Evolutionary conservation across 2,113 vertebrate genomes (phyloP).

Genomic region (human (Homo sapiens)): DNA sequence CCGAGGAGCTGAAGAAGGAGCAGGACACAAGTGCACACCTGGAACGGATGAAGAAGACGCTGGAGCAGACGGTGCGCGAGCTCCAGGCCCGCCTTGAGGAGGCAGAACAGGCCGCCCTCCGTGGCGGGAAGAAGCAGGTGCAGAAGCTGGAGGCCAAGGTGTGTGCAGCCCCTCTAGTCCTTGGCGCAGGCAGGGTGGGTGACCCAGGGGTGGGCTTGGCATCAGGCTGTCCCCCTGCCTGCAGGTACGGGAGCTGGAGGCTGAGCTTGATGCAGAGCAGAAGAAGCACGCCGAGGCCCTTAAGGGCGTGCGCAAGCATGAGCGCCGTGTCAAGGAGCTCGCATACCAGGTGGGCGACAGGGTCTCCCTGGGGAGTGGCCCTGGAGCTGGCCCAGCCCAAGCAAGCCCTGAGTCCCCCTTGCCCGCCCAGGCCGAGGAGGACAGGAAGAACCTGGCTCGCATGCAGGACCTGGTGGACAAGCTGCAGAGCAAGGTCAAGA

Average conservation of each 20-base stretch:
- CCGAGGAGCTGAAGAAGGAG: slow-evolving; percentile 97
- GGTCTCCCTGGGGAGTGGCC: fast-evolving
- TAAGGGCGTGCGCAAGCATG: slow-evolving; percentile 93
- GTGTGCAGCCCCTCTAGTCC: background rate
- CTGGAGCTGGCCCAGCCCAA: background rate
- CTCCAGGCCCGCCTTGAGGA: slow-evolving; percentile 94
- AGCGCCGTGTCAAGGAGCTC: slow-evolving; percentile 93
- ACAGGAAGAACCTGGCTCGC: slow-evolving; percentile 92
- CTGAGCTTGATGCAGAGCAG: slow-evolving; percentile 91
- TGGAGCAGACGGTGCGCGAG: slow-evolving; percentile 96
- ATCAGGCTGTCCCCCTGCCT: background rate
- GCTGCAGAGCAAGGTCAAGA: slow-evolving; percentile 96
- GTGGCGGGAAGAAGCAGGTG: slow-evolving; percentile 96
- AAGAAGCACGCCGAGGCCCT: slow-evolving; percentile 92
- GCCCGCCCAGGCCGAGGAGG: slow-evolving; percentile 90
- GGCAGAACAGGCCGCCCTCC: slow-evolving; percentile 95
- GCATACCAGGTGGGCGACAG: slow-evolving; percentile 86
- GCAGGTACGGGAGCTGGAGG: slow-evolving; percentile 94
- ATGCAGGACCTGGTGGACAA: slow-evolving; percentile 97
- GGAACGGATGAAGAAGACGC: slow-evolving; percentile 97
- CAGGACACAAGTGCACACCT: slow-evolving; percentile 93
- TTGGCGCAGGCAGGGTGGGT: fast-evolving
- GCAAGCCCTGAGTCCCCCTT: background rate
- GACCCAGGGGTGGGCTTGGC: background rate
- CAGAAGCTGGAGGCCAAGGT: slow-evolving; percentile 96